Conservation (phyloP, 2,113 vertebrate species). For the Gobio gobio region DNA sequence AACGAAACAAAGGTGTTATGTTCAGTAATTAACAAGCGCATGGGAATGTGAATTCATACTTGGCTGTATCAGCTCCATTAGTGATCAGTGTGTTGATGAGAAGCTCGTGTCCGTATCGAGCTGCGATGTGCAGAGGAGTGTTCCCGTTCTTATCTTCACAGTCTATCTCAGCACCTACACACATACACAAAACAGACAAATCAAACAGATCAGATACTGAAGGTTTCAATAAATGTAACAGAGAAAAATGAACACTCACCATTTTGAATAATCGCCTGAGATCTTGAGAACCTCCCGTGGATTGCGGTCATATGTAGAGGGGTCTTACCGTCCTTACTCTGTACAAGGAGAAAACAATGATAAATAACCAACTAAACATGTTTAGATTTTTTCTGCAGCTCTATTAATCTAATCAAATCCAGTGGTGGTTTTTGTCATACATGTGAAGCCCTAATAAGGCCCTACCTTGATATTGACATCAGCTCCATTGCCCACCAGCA, state of each 20-base stretch:
- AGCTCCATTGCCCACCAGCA: conserved; percentile 92
- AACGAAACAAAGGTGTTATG: neutral
- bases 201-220: conserved; percentile 3
- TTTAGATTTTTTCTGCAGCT: too few relatives aligned
- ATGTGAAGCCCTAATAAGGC: neutral
- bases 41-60: conserved; percentile 77
- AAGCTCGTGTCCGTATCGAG: conserved; percentile 95
- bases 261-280: conserved; percentile 96
- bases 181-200: neutral
- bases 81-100: conserved; percentile 97
- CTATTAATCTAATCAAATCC: neutral
- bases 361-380: neutral
- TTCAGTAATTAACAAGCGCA: neutral
- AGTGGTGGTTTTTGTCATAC: neutral
- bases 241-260: conserved; percentile 76
- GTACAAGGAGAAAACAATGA: conserved; percentile 44
- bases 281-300: conserved; percentile 96
- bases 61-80: conserved; percentile 94
- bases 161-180: conserved; percentile 93
- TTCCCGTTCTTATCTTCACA: conserved; percentile 99
- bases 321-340: conserved; percentile 99
- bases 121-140: conserved; percentile 96
- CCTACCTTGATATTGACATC: conserved; percentile 95
- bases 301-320: conserved; percentile 98
- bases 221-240: neutral